A percentile compares a stretch with the other conserved stretches of the same genome.
Evolutionary conservation across 2,888 invertebrate genomes (phyloP).

Genomic region (Minunthozetes semirufus): DNA sequence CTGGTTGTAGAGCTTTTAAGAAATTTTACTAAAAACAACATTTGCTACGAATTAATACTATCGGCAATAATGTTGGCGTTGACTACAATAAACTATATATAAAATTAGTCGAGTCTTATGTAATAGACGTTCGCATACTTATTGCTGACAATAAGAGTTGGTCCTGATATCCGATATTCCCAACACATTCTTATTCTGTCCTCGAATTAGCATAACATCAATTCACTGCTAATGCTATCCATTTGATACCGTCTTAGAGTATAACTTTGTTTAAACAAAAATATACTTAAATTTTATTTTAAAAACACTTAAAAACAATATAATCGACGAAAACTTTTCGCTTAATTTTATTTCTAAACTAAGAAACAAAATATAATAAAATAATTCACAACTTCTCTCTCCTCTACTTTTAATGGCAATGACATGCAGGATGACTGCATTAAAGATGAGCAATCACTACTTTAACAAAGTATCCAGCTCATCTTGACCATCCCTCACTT

Average conservation of each 20-base stretch:
- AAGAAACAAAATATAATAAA: constrained; percentile 19
- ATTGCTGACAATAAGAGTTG: neutral
- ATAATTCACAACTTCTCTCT: constrained; percentile 2
- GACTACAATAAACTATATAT: constrained; percentile 28
- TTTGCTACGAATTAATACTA: constrained; percentile 24
- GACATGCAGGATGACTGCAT: no score
- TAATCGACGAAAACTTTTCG: neutral
- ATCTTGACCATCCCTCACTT: no score
- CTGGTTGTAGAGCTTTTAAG: constrained; percentile 27
- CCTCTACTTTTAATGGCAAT: neutral
- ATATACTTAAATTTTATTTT: constrained; percentile 8
- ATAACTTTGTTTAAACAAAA: constrained; percentile 13
- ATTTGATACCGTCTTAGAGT: constrained; percentile 9
- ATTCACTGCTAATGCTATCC: constrained; percentile 9
- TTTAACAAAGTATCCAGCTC: no score
- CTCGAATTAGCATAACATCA: constrained; percentile 18
- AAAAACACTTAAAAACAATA: constrained; percentile 11
- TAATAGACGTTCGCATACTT: constrained; percentile 24
- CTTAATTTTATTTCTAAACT: neutral
- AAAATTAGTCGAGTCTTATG: neutral
- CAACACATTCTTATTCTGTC: neutral
- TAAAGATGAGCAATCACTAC: no score
- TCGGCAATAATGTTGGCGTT: constrained; percentile 20
- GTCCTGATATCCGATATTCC: constrained; percentile 20
- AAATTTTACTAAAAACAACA: constrained; percentile 26